Evolutionary conservation across 2,797 vertebrate species (phyloP), one percentile per base, ranked within the genome.

Genomic region (Poecilia wingei): DNA sequence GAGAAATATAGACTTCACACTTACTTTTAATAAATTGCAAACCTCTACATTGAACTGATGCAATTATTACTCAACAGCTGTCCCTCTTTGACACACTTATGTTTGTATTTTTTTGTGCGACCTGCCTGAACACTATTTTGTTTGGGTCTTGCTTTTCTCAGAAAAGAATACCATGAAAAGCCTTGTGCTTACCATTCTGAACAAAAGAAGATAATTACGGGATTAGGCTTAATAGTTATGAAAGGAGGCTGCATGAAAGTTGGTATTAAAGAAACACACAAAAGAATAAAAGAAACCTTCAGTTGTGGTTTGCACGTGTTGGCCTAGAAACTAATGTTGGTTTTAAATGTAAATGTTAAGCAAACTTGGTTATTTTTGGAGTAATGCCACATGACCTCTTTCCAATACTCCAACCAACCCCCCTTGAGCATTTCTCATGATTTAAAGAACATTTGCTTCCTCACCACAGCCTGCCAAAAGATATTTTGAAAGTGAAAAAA

Each of bases 381-480:
- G 43, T 28, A 31, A 70, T 20, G 39, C 14, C n/a, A 69, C 12
- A 57, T n/a, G 22, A 72, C 18, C 66, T 47, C 12, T n/a, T 28
- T 14, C 10, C 16, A 20, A 31, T 28, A 28, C 68, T 45, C 25
- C 4, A 33, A 70, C 36, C 10, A n/a, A 70, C 4, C 3, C 3
- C n/a, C 28, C 33, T 55, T 33, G 18, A 57, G 10, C 12, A 20
- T 78, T 78, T 71, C 51, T 33, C n/a, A 28, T 20, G 9, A 71
- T 33, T 46, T 33, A 71, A 59, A 71, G 1, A 51, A 6, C 28
- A 53, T 77, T 69, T 59, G 20, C 41, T 47, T 57, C 12, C 10
- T 47, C 14, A 39, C 45, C 61, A 68, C 33, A 47, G 61, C 46
- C 33, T 69, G 75, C 51, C 64, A 77, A 77, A 66, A 36, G 1